Conservation (phyloP, 1,140 invertebrate genomes). For the Bombus terrestris region DNA sequence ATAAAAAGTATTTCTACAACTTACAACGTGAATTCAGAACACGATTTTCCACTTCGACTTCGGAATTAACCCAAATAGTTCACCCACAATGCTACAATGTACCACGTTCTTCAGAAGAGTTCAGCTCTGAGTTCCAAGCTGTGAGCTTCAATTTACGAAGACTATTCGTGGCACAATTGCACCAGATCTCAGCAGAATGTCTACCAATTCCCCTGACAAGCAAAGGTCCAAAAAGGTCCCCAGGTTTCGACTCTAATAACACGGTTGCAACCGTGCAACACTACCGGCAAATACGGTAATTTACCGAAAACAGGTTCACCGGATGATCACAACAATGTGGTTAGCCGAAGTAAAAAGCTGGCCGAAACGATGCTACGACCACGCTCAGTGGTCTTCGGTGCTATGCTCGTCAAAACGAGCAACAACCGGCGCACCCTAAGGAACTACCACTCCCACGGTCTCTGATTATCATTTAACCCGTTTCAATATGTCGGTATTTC, state of each 20-base stretch:
- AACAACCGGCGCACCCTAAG: conserved; percentile 46
- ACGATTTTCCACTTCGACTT: too few species aligned
- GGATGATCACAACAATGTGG: conserved; percentile 62
- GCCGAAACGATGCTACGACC: conserved; percentile 36
- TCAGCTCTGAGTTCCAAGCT: too few species aligned
- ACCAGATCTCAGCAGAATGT: background rate
- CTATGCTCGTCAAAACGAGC: background rate
- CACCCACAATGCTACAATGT: too few species aligned
- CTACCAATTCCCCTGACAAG: conserved; percentile 49
- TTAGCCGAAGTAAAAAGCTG: conserved; percentile 56
- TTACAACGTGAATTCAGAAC: too few species aligned
- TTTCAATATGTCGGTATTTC: conserved; percentile 26
- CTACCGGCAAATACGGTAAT: conserved; percentile 65
- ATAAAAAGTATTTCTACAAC: too few species aligned
- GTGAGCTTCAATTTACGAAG: background rate
- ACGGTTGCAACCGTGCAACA: conserved; percentile 46
- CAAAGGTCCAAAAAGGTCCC: conserved; percentile 34
- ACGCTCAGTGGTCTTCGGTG: conserved; percentile 35
- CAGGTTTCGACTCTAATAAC: conserved; percentile 44
- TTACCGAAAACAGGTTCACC: conserved; percentile 60
- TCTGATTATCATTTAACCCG: conserved; percentile 20
- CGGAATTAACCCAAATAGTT: too few species aligned
- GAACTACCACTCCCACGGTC: conserved; percentile 30
- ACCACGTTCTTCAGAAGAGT: too few species aligned
- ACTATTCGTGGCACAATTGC: background rate